These are phyloP conservation scores for Amblyraja radiata DNA, from an alignment of 2,797 vertebrate species.

Conservation along the genomic window DNA sequence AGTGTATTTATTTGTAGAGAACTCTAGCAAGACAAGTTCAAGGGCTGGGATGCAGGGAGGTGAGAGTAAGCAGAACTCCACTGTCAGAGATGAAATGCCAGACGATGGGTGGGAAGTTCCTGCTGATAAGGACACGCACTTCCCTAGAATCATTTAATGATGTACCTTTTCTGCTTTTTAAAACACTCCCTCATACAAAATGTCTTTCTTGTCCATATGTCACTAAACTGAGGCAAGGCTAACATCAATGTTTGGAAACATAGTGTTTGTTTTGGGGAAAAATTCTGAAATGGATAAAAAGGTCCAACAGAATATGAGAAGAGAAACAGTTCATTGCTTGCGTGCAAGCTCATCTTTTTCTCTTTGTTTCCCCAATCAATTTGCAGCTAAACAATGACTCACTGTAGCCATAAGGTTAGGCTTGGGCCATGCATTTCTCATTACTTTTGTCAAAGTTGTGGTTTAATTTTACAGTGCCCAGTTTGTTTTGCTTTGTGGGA, in stretches of 20 bases:
- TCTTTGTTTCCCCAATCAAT: not conserved
- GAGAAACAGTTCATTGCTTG: not conserved
- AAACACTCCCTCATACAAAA: not conserved
- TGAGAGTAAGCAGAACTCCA: not conserved
- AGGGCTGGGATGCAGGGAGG: not conserved
- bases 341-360: not conserved
- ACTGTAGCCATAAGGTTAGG: not conserved
- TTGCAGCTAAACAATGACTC: slow-evolving; percentile 1
- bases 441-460: not conserved
- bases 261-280: not conserved
- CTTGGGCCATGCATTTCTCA: not conserved
- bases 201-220: not conserved
- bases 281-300: not conserved
- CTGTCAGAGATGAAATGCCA: no score
- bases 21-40: not conserved
- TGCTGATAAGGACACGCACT: not conserved
- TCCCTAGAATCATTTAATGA: not conserved
- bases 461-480: slow-evolving; percentile 24
- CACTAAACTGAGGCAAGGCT: not conserved
- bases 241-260: not conserved
- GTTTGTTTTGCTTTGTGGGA: slow-evolving; percentile 8
- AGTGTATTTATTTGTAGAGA: not conserved
- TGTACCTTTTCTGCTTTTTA: no score
- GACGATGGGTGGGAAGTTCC: not conserved
- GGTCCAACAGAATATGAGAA: not conserved